Evolutionary conservation across 2,888 invertebrate species (phyloP).

Genomic region (Eupithecia pulchellata): DNA sequence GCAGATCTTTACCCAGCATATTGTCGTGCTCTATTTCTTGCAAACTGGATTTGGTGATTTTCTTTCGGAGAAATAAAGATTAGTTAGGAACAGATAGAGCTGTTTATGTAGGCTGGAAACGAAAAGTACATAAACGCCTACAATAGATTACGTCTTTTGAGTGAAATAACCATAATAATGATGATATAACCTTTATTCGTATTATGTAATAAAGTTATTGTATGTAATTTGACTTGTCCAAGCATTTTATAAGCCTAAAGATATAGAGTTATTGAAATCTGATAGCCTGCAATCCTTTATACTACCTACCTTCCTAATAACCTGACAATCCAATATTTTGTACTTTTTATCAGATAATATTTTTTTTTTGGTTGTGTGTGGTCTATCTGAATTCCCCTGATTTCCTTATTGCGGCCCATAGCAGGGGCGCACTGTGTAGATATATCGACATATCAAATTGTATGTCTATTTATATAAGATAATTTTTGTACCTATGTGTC

Average conservation of each 20-base stretch:
- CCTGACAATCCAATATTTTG: neutral
- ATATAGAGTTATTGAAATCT: neutral
- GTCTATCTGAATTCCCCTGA: no score
- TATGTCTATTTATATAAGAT: no score
- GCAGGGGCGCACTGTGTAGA: no score
- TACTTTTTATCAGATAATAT: no score
- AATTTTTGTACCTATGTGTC: no score
- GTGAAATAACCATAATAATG: neutral
- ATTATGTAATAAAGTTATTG: no score
- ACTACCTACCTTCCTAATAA: neutral
- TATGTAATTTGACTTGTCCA: neutral
- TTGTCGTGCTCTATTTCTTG: constrained; percentile 5
- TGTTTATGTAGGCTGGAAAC: no score
- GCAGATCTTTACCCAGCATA: neutral
- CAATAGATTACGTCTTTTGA: neutral
- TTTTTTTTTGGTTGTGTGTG: no score
- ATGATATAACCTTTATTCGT: no score
- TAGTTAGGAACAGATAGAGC: neutral
- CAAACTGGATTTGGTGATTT: constrained; percentile 18
- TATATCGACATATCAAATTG: no score
- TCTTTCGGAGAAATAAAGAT: neutral
- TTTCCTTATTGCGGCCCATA: no score
- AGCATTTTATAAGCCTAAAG: neutral
- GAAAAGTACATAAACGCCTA: neutral
- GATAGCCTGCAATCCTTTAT: neutral